These are phyloP conservation scores for Temnopleurus reevesii DNA, from an alignment of 53 echinoderm and acorn worm genomes.

Conservation along the genomic window DNA sequence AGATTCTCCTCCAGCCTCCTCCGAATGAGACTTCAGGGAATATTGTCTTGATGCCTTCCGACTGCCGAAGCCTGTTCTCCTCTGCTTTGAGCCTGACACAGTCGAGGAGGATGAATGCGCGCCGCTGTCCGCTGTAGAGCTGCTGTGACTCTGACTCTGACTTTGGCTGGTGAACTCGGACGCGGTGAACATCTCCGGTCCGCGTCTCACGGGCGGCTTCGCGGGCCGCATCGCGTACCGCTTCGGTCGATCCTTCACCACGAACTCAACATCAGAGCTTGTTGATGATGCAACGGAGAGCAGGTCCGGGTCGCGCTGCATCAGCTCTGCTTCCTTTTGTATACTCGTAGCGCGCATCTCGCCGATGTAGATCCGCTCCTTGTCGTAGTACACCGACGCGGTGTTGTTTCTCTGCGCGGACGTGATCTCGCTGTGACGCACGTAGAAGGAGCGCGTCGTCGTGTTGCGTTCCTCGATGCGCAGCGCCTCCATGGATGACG, in stretches of 20 bases:
- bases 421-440: slow-evolving; percentile 5
- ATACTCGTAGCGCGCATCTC: slow-evolving; percentile 58
- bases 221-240: not conserved
- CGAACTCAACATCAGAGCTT: slow-evolving; percentile 32
- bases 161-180: not conserved
- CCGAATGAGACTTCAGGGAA: not conserved
- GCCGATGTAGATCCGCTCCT: slow-evolving; percentile 76
- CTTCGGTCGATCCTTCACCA: not conserved
- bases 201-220: not conserved
- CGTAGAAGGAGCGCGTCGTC: slow-evolving; percentile 12
- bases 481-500: not conserved
- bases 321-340: slow-evolving; percentile 62
- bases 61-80: not conserved
- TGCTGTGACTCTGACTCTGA: not conserved
- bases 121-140: not conserved
- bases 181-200: slow-evolving; percentile 34
- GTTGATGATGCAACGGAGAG: slow-evolving; percentile 62
- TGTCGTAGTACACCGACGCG: slow-evolving; percentile 67
- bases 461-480: not conserved
- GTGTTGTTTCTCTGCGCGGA: not conserved
- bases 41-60: slow-evolving; percentile 16
- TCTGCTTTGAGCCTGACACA: not conserved
- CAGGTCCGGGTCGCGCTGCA: slow-evolving; percentile 62
- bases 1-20: not conserved
- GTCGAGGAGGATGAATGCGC: not conserved